These are phyloP conservation scores for Lagodon rhomboides DNA, from an alignment of 2,797 vertebrate species.

Conservation along the genomic window DNA sequence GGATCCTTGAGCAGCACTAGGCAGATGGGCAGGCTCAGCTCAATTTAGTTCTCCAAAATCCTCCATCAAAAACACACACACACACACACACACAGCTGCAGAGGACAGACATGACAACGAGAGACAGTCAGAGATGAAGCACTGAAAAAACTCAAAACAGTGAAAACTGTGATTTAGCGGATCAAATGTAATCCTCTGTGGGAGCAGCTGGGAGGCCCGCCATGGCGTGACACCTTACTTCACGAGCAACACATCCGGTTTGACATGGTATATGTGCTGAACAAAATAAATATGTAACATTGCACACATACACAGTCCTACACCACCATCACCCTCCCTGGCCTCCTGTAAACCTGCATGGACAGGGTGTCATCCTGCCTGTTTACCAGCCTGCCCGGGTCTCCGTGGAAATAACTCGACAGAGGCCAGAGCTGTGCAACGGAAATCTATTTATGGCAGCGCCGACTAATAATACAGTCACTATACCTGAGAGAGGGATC, in stretches of 20 bases:
- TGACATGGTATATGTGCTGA: neutral
- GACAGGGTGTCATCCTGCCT: slow-evolving; percentile 36
- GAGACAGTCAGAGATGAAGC: slow-evolving; percentile 9
- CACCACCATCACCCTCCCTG: neutral
- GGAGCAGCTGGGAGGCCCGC: slow-evolving; percentile 49
- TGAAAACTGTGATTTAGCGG: slow-evolving; percentile 51
- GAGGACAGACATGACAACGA: neutral
- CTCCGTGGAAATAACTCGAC: neutral
- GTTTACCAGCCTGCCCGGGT: slow-evolving; percentile 6
- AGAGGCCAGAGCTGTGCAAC: slow-evolving; percentile 2
- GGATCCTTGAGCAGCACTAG: neutral
- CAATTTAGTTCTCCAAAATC: neutral
- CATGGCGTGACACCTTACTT: slow-evolving; percentile 28
- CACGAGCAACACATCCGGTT: slow-evolving; percentile 43
- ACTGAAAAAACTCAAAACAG: neutral
- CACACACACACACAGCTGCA: neutral
- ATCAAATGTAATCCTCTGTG: slow-evolving; percentile 56
- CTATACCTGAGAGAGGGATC: slow-evolving; percentile 17
- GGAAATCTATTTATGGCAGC: slow-evolving; percentile 57
- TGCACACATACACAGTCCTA: slow-evolving; percentile 26
- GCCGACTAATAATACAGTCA: slow-evolving; percentile 10
- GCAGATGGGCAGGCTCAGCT: neutral
- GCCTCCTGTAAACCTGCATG: slow-evolving; percentile 19
- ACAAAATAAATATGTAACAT: slow-evolving; percentile 15
- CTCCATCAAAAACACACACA: neutral